Evolutionary conservation across 2,797 vertebrate genomes (phyloP), one percentile per base, ranked within the genome.

Genomic region (Poecilia wingei): DNA sequence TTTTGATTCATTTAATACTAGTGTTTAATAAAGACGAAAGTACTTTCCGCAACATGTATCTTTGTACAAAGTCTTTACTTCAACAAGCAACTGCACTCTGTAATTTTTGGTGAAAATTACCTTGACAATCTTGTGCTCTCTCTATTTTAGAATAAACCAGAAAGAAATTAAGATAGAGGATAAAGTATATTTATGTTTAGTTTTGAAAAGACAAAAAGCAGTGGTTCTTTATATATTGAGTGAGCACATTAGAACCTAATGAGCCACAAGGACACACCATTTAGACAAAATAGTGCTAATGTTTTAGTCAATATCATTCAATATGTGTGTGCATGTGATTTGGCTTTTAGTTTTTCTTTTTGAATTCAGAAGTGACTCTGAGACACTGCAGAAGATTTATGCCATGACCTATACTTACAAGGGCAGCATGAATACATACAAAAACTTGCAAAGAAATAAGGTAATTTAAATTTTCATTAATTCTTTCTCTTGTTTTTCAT

Each of bases 261-360:
- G 51, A 59, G 39, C 53, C 75, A 66, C 71, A 81, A 8, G 33
- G 12, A 46, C 25, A 57, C 1, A 16, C 69, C 59, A 33, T 86
- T 79, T 79, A 20, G 83, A 80, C 18, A 64, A 81, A 31, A 43
- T 41, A 77, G 74, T 75, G 53, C 71, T 84, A 45, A 72, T 82
- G 71, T 6, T 72, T 68, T 75, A 78, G 46, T 28, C 64, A 49
- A 74, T 33, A 76, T 13, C 43, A 70, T 71, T 78, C n/a, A 45
- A 55, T 82, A 75, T 33, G 47, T 43, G 18, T 41, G 5, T 22
- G 39, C 70, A 72, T 69, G 41, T 79, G 18, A 8, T 81, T 78
- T 79, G 53, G 25, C 22, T 81, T 79, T 77, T 51, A 64, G 28
- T 36, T 84, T 53, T 43, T n/a, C 36, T 31, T 4, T 20, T 72